Percentiles rank a stretch among this genome's conserved stretches.
Conservation (phyloP, 1,140 invertebrate species). For the Trachymyrmex septentrionalis region DNA sequence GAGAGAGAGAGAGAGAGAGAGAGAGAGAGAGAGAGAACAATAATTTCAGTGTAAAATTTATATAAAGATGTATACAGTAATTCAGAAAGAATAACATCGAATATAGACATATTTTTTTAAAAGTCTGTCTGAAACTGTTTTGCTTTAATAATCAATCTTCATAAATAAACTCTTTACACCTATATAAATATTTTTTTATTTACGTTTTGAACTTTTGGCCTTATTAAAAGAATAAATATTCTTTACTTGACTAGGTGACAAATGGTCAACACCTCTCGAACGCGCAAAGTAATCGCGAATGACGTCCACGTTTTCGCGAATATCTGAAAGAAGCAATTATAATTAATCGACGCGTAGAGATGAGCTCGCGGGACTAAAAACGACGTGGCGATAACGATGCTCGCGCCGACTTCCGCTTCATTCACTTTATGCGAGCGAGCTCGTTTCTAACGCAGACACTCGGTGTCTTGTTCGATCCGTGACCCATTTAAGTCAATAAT, state of each 20-base stretch:
- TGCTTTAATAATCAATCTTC: not conserved
- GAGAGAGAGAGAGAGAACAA: not conserved
- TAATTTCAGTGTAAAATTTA: not conserved
- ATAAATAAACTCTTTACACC: not conserved
- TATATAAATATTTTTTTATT: not conserved
- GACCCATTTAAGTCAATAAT: constrained; percentile 61
- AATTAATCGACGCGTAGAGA: constrained; percentile 55
- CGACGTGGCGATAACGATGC: constrained; percentile 46
- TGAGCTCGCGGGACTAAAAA: constrained; percentile 32
- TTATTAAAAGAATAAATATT: constrained; percentile 4
- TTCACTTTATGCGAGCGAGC: constrained; percentile 21
- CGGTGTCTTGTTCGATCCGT: constrained; percentile 59
- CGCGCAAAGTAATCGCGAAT: not conserved
- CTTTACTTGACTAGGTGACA: not conserved
- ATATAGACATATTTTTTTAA: not conserved
- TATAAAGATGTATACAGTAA: not conserved
- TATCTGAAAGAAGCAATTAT: constrained; percentile 23
- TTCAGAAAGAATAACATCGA: not conserved
- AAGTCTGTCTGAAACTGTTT: not conserved
- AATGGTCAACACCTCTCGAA: not conserved
- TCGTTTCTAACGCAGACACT: constrained; percentile 46
- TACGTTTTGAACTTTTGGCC: not conserved
- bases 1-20: too few relatives aligned
- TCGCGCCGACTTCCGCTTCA: constrained; percentile 49
- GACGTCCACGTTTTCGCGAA: constrained; percentile 9